Base-by-base conservation (phyloP, 2,797 vertebrate species). In the Gymnoscopelus braueri region DNA sequence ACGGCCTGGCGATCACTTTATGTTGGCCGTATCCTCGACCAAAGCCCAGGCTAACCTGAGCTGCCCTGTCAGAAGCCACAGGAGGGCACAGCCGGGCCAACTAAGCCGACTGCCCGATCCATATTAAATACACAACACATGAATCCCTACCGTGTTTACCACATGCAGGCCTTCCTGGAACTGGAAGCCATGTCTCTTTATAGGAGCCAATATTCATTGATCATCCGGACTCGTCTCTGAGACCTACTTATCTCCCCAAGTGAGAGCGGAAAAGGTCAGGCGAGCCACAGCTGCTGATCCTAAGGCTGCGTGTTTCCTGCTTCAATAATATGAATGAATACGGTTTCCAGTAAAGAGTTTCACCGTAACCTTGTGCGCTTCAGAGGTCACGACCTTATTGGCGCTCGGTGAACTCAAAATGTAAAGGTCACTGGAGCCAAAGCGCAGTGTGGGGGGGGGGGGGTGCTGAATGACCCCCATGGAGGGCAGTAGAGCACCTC, bases 1-100 rank as follows among this genome's bases (percentile, higher is more conserved):
- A 81, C 19, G 50, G 61, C 56, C 67, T 68, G 71, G 74, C 78
- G 29, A 74, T 83, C 12, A 64, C 24, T 72, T 60, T 76, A 53
- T 39, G 50, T 63, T 74, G 77, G 75, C 67, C 51, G 63, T 15
- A 65, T 39, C 71, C 35, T 63, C 63, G 72, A 12, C 56, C 61
- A 65, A 74, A 65, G 66, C 39, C n/a, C 60, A 1, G 53, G 39
- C 58, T 63, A 59, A 35, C 57, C 66, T 19, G n/a, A 60, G 15
- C 57, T 53, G 53, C 52, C n/a, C 19, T 44, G 39, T 32, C 52
- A 12, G 24, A 13, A 23, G 35, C 35, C 63, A 56, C 24, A 12
- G 48, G 63, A 59, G 58, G 26, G 61, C 49, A 12, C 59, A 71
- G 55, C 26, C 71, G 61, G 19, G 56, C 53, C 49, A 59, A 65